These are phyloP conservation scores for Pantherophis vulpinus DNA, from an alignment of 2,797 vertebrate genomes.

Conservation along the genomic window DNA sequence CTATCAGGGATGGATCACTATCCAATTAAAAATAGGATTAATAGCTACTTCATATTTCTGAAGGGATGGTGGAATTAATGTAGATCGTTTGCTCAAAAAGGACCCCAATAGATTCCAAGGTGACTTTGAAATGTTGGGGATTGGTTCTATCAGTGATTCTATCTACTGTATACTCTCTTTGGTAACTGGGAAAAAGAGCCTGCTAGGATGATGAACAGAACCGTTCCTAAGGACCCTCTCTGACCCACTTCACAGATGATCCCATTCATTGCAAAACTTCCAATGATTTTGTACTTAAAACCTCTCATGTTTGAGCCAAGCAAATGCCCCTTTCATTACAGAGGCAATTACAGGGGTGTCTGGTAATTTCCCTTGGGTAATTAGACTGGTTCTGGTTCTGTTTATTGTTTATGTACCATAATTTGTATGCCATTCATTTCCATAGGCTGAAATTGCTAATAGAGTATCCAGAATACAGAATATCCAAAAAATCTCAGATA, in stretches of 20 bases:
- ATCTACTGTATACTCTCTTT: not conserved
- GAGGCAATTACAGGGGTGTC: not conserved
- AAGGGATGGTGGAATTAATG: not conserved
- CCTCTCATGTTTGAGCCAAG: not conserved
- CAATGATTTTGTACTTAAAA: not conserved
- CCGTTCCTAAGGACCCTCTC: not conserved
- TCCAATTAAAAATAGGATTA: not conserved
- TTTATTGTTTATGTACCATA: not conserved
- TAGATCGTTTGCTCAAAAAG: not conserved
- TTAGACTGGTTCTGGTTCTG: not conserved
- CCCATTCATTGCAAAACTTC: not conserved
- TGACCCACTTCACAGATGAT: not conserved
- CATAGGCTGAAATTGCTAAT: not conserved
- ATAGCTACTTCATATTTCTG: not conserved
- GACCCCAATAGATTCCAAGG: not conserved
- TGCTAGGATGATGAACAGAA: not conserved
- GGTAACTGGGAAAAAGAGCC: not conserved
- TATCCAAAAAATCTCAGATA: not conserved
- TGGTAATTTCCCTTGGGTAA: not conserved
- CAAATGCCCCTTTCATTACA: not conserved
- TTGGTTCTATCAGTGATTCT: not conserved
- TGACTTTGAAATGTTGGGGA: not conserved
- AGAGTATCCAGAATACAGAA: not conserved
- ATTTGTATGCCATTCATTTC: not conserved
- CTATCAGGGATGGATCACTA: not conserved